Conservation (phyloP, 1,140 invertebrate genomes). For the Adelges cooleyi region DNA sequence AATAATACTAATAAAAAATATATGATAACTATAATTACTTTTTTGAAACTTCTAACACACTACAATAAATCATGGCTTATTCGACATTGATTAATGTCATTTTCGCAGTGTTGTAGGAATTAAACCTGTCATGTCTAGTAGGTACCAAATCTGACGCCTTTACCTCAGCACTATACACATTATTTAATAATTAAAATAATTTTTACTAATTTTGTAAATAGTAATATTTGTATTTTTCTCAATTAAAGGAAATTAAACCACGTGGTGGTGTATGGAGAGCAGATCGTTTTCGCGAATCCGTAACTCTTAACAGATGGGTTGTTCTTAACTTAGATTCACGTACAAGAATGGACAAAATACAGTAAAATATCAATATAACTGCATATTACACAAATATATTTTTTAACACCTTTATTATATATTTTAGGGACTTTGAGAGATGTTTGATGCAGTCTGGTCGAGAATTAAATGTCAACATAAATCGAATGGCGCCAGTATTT, state of each 20-base stretch:
- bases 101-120: no score
- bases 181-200: no score
- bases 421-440: conserved; percentile 10
- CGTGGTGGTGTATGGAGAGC: conserved; percentile 41
- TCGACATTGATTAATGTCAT: no score
- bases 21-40: no score
- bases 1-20: no score
- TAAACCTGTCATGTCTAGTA: no score
- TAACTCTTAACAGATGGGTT: conserved; percentile 37
- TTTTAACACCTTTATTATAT: background rate
- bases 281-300: conserved; percentile 36
- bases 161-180: no score
- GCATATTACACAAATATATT: background rate
- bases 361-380: background rate
- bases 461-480: background rate
- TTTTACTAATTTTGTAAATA: no score
- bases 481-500: background rate
- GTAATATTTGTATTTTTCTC: no score
- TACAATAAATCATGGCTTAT: no score
- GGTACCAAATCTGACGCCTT: no score
- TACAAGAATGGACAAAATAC: background rate
- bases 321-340: conserved; percentile 38
- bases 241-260: background rate
- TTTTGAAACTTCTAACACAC: no score
- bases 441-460: background rate